These are phyloP conservation scores for Noctua fimbriata DNA, from an alignment of 2,888 invertebrate species.

Conservation along the genomic window DNA sequence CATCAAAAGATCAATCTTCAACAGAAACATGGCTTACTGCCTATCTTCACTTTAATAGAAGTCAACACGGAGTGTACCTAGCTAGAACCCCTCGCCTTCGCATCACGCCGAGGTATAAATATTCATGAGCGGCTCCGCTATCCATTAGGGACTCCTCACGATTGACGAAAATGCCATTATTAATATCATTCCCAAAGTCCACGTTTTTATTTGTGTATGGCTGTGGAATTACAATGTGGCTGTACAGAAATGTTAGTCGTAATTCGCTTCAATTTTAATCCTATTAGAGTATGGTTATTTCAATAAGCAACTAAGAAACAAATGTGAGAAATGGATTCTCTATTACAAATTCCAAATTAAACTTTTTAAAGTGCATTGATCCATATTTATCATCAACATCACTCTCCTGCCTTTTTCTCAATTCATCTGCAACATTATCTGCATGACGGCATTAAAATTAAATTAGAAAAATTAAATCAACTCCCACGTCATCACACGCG, in stretches of 20 bases:
- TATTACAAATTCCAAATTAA: background rate
- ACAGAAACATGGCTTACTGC: slow-evolving; percentile 36
- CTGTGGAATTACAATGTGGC: slow-evolving; percentile 50
- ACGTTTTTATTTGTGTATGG: slow-evolving; percentile 57
- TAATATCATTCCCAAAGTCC: slow-evolving; percentile 60
- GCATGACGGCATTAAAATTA: background rate
- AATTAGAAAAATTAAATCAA: background rate
- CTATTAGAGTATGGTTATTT: background rate
- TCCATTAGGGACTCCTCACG: slow-evolving; percentile 63
- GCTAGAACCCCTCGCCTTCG: slow-evolving; percentile 26
- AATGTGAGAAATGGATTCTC: background rate
- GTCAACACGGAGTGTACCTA: slow-evolving; percentile 24
- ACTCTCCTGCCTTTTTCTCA: background rate
- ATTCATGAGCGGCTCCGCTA: slow-evolving; percentile 62
- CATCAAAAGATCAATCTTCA: background rate
- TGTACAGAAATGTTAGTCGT: background rate
- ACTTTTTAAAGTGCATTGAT: background rate
- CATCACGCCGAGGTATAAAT: slow-evolving; percentile 56
- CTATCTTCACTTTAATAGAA: slow-evolving; percentile 1
- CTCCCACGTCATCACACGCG: background rate
- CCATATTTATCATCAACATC: background rate
- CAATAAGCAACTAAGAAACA: background rate
- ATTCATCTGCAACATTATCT: background rate
- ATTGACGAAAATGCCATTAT: slow-evolving; percentile 65
- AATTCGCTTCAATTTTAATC: background rate